Percentiles rank a stretch among this genome's conserved stretches.
Conservation (phyloP, 2,888 invertebrate species). For the Ypsolopha sequella region DNA sequence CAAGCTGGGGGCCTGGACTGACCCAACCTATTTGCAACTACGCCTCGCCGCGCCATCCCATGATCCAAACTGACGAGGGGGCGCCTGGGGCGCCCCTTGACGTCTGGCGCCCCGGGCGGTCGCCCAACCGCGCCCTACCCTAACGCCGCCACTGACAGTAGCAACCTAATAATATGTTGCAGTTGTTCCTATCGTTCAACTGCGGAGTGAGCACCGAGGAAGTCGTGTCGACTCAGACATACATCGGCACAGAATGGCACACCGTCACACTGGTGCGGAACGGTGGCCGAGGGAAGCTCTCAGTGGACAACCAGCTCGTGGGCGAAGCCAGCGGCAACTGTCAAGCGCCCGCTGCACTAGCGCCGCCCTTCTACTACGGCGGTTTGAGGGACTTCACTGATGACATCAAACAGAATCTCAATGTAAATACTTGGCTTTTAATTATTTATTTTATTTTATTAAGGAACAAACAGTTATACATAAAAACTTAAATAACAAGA, state of each 20-base stretch:
- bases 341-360: slow-evolving; percentile 66
- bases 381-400: slow-evolving; percentile 72
- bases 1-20: too few species aligned
- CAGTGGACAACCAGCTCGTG: slow-evolving; percentile 73
- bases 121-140: too few species aligned
- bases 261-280: slow-evolving; percentile 76
- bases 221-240: slow-evolving; percentile 66
- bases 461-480: too few species aligned
- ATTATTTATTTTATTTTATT: too few species aligned
- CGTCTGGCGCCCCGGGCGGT: too few species aligned
- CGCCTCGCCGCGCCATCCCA: too few species aligned
- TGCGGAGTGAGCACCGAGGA: slow-evolving; percentile 75
- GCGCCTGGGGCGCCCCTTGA: too few species aligned
- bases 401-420: slow-evolving; percentile 24
- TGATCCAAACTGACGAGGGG: too few species aligned
- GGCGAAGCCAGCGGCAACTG: slow-evolving; percentile 63
- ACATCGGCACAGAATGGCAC: slow-evolving; percentile 87
- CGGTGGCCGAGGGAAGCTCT: slow-evolving; percentile 73
- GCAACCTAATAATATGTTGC: slow-evolving; percentile 11
- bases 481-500: too few species aligned
- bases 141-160: not conserved
- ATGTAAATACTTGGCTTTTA: slow-evolving; percentile 18
- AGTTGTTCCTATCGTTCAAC: slow-evolving; percentile 79
- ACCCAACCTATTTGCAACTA: too few species aligned
- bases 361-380: slow-evolving; percentile 84